Evolutionary conservation across 2,797 vertebrate species (phyloP), one percentile per base, ranked within the genome.

Genomic region (Philypnodon macrostomus): DNA sequence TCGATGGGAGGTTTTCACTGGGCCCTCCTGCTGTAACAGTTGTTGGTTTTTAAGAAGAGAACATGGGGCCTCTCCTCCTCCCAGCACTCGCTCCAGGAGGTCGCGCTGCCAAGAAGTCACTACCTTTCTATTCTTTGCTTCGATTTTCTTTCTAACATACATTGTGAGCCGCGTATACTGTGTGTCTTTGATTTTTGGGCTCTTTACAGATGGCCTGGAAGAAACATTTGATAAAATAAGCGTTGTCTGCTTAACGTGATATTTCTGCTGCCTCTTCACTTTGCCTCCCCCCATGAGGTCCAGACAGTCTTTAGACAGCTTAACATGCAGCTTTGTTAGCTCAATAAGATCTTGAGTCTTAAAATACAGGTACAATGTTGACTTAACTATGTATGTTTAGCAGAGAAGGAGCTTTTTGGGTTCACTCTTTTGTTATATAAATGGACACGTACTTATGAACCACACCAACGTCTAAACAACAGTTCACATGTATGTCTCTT

Each of bases 41-140:
- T 66, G 73, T 72, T 63, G 67, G 47, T 63, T 41, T 73, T 73
- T 16, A n/a, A 52, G 62, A 45, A 49, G 54, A 61, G 48, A 56
- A 75, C 58, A 57, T 24, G 41, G 61, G 31, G 2, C 27, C 42
- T 57, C 58, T 59, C 53, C 36, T 46, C 38, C n/a, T 53, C 62
- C 35, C 38, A 50, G 55, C 34, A 31, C 13, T 53, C 57, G 0
- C 76, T 48, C 48, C 23, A 41, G 61, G 70, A 63, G 74, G 58
- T 29, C 59, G 41, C 65, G 59, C 72, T 67, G 69, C n/a, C n/a
- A n/a, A 12, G 67, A 65, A 50, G 36, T 55, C 39, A 7, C 40
- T 41, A 17, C 27, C 50, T 47, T 61, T 44, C 41, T 12, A 4
- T 41, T 55, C 9, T 50, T 1, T 2, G 55, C 53, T 44, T 50